A percentile compares a stretch with the other conserved stretches of the same genome.
phyloP scores from a whole-genome alignment of 2,888 invertebrate species.

The Tiliacea aurago region DNA sequence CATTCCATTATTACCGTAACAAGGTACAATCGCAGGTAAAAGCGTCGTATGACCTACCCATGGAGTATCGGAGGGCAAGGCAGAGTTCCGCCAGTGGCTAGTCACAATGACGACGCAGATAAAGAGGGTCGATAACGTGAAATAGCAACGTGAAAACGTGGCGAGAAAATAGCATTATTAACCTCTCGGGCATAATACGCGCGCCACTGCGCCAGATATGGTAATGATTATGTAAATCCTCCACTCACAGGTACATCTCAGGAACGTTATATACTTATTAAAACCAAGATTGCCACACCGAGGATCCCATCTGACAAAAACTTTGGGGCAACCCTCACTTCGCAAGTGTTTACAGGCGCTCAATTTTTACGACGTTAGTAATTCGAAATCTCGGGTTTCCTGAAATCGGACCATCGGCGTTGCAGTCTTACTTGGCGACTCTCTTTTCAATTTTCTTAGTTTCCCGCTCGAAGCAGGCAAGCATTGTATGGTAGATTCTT shows the following conservation, averaged over 20 bases:
- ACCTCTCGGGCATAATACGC: conserved; percentile 90
- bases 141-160: conserved; percentile 90
- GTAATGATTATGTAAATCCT: conserved; percentile 91
- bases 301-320: conserved; percentile 86
- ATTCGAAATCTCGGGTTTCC: conserved; percentile 86
- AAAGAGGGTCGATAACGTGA: conserved; percentile 89
- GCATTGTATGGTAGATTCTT: conserved; percentile 90
- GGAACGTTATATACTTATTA: conserved; percentile 90
- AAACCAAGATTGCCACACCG: conserved; percentile 89
- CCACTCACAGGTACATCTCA: conserved; percentile 89
- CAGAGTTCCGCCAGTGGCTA: conserved; percentile 85
- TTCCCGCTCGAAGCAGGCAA: conserved; percentile 86
- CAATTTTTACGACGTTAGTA: conserved; percentile 86
- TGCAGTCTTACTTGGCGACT: conserved; percentile 88
- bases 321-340: conserved; percentile 76
- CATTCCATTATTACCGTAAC: conserved; percentile 56
- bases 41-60: conserved; percentile 52
- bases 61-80: conserved; percentile 76
- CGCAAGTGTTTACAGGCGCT: conserved; percentile 84
- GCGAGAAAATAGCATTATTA: conserved; percentile 91
- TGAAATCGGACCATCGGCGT: conserved; percentile 88
- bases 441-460: conserved; percentile 91
- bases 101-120: conserved; percentile 89
- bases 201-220: conserved; percentile 90
- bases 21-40: conserved; percentile 56